Evolutionary conservation across 2,888 invertebrate species (phyloP).

Genomic region (Mesorhabditis belari): DNA sequence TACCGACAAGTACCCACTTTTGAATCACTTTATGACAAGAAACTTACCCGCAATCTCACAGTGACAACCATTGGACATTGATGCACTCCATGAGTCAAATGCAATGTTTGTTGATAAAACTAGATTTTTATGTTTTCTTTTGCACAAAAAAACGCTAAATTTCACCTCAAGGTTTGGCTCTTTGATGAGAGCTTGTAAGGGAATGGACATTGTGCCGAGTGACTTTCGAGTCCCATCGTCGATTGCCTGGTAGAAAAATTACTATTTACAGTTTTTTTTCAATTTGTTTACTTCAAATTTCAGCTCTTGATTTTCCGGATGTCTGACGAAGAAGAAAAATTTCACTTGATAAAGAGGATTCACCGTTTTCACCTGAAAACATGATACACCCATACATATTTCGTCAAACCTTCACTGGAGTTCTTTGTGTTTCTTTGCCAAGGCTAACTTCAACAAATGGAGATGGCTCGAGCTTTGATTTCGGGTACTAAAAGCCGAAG

Average conservation of each 20-base stretch:
- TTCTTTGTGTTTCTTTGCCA: constrained; percentile 65
- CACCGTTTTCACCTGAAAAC: constrained; percentile 63
- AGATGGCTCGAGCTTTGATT: constrained; percentile 65
- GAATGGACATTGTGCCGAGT: constrained; percentile 41
- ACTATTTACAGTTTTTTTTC: too few species aligned
- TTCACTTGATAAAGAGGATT: constrained; percentile 92
- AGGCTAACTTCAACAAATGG: constrained; percentile 74
- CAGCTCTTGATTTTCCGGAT: constrained; percentile 80
- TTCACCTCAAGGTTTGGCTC: constrained; percentile 49
- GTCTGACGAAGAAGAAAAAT: constrained; percentile 81
- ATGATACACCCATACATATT: too few species aligned
- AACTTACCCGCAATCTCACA: constrained; percentile 38
- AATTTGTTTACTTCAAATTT: constrained; percentile 65
- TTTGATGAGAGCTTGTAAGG: constrained; percentile 35
- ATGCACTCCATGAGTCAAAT: constrained; percentile 48
- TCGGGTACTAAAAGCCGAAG: constrained; percentile 49
- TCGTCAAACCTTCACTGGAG: constrained; percentile 38
- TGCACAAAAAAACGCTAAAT: too few species aligned
- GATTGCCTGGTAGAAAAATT: constrained; percentile 34
- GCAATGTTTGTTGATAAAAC: constrained; percentile 46
- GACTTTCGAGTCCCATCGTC: constrained; percentile 45
- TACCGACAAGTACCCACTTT: too few species aligned
- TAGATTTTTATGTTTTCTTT: too few species aligned
- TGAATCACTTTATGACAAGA: too few species aligned
- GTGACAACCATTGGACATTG: constrained; percentile 48